These are phyloP conservation scores for Avahi laniger DNA, from an alignment of 2,797 vertebrate species.

Conservation along the genomic window DNA sequence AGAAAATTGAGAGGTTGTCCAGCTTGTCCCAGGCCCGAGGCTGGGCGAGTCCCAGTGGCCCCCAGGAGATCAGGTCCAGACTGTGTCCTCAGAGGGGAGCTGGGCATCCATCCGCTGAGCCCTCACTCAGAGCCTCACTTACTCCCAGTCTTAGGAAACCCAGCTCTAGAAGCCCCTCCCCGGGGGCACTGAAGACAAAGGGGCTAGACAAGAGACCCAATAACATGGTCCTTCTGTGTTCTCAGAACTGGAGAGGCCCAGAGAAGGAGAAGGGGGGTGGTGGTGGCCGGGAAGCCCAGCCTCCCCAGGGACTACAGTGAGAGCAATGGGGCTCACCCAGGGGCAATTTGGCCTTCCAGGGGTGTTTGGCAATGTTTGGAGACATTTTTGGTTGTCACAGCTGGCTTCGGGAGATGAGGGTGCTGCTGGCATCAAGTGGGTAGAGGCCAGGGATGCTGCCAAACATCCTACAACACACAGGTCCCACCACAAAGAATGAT, in stretches of 20 bases:
- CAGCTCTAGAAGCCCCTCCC: background rate
- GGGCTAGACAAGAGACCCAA: background rate
- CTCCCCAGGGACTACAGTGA: background rate
- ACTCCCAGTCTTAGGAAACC: background rate
- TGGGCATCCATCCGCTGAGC: background rate
- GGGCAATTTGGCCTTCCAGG: background rate
- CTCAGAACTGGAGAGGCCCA: background rate
- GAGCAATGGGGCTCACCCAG: background rate
- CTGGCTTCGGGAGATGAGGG: background rate
- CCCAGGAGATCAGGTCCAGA: background rate
- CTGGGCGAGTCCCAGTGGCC: background rate
- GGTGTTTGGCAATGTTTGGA: background rate
- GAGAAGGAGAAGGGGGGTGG: background rate
- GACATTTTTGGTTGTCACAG: background rate
- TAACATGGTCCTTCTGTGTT: background rate
- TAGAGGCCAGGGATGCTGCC: background rate
- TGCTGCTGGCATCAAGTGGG: background rate
- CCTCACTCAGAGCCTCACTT: background rate
- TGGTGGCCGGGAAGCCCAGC: background rate
- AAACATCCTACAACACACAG: background rate
- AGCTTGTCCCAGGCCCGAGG: background rate
- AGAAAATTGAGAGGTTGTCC: background rate
- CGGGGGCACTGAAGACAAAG: background rate
- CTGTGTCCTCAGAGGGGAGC: background rate
- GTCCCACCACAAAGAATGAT: background rate